These are phyloP conservation scores for Drosophila pruinosa DNA, from an alignment of 1,140 invertebrate species.

Conservation along the genomic window DNA sequence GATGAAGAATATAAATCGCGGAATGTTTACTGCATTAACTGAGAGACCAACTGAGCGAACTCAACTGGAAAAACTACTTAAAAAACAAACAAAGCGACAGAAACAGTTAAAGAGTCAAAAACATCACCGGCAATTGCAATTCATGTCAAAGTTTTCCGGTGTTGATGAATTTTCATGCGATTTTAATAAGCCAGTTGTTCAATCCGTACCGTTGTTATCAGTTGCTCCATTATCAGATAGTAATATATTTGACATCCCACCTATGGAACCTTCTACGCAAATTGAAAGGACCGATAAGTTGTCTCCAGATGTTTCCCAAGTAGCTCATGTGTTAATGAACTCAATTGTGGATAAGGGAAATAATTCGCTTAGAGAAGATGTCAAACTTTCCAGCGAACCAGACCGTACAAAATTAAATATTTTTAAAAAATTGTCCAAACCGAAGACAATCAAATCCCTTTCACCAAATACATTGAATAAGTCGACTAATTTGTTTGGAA, in stretches of 20 bases:
- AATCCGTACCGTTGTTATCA: not conserved
- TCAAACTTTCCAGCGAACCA: constrained; percentile 88
- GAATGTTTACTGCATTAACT: constrained; percentile 14
- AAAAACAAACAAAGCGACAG: constrained; percentile 66
- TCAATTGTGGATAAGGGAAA: too few species aligned
- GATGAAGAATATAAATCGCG: constrained; percentile 36
- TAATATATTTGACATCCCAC: not conserved
- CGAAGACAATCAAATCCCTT: constrained; percentile 15
- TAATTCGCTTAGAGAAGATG: constrained; percentile 1
- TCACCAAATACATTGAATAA: constrained; percentile 1
- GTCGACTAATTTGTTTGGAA: constrained; percentile 20
- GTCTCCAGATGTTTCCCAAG: not conserved
- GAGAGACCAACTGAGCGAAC: constrained; percentile 30
- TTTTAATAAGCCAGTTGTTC: not conserved
- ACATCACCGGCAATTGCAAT: not conserved
- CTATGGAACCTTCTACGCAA: not conserved
- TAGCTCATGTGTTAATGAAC: not conserved
- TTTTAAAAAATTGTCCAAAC: constrained; percentile 89
- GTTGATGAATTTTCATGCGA: not conserved
- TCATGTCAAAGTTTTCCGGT: not conserved
- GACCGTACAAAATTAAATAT: constrained; percentile 93
- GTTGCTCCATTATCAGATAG: not conserved
- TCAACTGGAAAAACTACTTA: constrained; percentile 60
- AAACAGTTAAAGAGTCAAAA: constrained; percentile 52
- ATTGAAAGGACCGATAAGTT: constrained; percentile 8